Conservation (phyloP, 1,140 invertebrate genomes). For the Yoshiicerus persimilis region DNA sequence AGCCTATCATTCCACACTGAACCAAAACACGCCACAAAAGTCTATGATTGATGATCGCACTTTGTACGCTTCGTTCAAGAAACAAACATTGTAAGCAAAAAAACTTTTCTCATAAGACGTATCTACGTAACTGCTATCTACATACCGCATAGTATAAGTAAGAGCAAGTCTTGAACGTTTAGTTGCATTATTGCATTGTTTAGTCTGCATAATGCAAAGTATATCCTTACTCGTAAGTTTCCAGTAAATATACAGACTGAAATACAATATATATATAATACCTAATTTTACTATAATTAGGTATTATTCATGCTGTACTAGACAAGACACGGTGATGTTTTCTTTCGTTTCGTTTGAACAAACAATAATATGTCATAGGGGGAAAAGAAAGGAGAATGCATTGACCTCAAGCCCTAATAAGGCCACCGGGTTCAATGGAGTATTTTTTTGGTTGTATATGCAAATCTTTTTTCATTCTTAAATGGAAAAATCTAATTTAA, state of each 20-base stretch:
- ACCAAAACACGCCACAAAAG: not conserved
- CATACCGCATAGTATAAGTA: too few species aligned
- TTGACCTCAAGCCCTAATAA: not conserved
- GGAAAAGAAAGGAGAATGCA: not conserved
- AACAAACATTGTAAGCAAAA: not conserved
- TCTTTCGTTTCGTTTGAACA: not conserved
- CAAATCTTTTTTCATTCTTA: not conserved
- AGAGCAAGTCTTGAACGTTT: too few species aligned
- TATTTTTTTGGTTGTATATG: not conserved
- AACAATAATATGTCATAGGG: not conserved
- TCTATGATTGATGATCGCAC: not conserved
- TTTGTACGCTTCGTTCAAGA: not conserved
- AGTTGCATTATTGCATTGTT: too few species aligned
- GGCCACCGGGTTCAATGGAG: not conserved
- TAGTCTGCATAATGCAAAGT: too few species aligned
- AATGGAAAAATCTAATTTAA: not conserved
- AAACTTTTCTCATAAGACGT: too few species aligned
- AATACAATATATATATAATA: too few species aligned
- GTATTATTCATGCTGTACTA: not conserved
- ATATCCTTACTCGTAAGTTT: too few species aligned
- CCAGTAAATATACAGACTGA: not conserved
- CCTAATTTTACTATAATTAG: not conserved
- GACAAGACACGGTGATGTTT: not conserved
- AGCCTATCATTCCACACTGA: not conserved
- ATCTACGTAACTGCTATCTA: too few species aligned